These are phyloP conservation scores for Achatina immaculata DNA, from an alignment of 1,140 invertebrate species.

Conservation along the genomic window DNA sequence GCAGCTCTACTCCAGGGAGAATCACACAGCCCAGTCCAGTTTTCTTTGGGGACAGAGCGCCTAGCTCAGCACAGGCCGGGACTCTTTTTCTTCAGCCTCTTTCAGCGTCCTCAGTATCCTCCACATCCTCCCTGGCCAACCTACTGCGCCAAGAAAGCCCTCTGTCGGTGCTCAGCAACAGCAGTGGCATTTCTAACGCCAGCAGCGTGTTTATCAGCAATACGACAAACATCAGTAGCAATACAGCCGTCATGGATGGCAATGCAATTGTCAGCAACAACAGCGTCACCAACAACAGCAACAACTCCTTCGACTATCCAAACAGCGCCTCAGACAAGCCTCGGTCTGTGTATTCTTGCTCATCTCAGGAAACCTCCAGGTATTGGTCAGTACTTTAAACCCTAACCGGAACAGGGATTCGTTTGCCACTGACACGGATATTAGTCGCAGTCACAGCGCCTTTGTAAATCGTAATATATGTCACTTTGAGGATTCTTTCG, in stretches of 20 bases:
- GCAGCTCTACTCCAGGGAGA: slow-evolving; percentile 10
- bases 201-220: slow-evolving; percentile 26
- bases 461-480: too few relatives aligned
- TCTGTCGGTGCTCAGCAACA: slow-evolving; percentile 29
- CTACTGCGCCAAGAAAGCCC: slow-evolving; percentile 29
- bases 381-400: too few relatives aligned
- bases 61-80: neutral
- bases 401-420: too few relatives aligned
- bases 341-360: neutral
- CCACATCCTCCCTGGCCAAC: slow-evolving; percentile 13
- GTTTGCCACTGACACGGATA: neutral
- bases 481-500: neutral
- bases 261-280: neutral
- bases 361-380: neutral
- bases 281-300: neutral
- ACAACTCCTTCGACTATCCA: neutral
- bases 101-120: slow-evolving; percentile 14
- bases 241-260: neutral
- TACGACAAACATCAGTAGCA: neutral
- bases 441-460: neutral
- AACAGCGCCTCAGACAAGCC: neutral
- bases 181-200: slow-evolving; percentile 19
- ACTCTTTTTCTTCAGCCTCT: slow-evolving; percentile 11
- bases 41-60: slow-evolving; percentile 26
- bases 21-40: slow-evolving; percentile 30